Base-by-base conservation (phyloP, 2,888 invertebrate genomes). In the Acanthococcus lagerstroemiae region DNA sequence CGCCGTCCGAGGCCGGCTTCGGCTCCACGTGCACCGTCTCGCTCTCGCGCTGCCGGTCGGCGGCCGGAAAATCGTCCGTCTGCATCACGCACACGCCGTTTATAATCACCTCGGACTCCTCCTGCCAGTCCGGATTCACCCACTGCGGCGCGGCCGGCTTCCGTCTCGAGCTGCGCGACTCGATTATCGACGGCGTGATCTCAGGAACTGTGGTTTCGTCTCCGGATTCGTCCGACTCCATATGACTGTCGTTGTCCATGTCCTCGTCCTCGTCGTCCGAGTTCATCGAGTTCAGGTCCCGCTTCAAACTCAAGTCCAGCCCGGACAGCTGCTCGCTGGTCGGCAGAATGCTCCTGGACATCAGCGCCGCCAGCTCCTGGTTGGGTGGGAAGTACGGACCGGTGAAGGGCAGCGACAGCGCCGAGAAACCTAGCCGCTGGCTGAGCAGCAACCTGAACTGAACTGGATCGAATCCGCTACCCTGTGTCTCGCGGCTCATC, bases 121-220 rank as follows among this genome's bases (percentile, higher is more conserved):
- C 88, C 74, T 88, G 88, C 89, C 90, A 90, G 72, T 91, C 91
- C 6, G 95, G 95, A 77, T 95, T 95, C 4, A 95, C 93, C 93
- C 95, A 95, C 78, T 96, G 95, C 1, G 96, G 95, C 63, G 95
- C 94, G 1, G 93, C 94, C 1, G 95, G 93, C 79, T 96, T 96
- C 73, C 95, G 83, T 69, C 93, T 79, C 54, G 83, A 81, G 72
- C 85, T 76, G 6, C 74, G 67, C 30, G 72, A 69, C 71, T 69
- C 72, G 66, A 56, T 48, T 6, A 56, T 56, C 15, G 66, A 66
- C 7, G 57, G 50, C 21, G 66, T 56, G 24, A 69, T 72, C 70
- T 71, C 74, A 17, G 72, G 72, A 50, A 71, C 70, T 9, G 71
- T 69, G 45, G 68, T 69, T 58, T 71, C 69, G 44, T 71, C 71